These are phyloP conservation scores for Odontophorus gujanensis DNA, from an alignment of 2,113 vertebrate species.

Conservation along the genomic window DNA sequence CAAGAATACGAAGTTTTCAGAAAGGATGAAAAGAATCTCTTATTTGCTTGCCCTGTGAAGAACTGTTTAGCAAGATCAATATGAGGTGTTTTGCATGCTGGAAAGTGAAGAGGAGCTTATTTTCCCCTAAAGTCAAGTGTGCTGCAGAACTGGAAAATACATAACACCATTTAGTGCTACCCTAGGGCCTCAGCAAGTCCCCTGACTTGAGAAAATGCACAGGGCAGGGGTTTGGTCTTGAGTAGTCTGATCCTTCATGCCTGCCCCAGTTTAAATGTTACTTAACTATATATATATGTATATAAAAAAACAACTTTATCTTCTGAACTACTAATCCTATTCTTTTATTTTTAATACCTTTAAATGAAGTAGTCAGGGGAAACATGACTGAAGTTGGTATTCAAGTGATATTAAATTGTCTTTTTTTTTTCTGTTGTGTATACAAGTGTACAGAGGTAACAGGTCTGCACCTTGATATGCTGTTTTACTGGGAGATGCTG, in stretches of 20 bases:
- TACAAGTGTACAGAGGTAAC: neutral
- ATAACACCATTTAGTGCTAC: neutral
- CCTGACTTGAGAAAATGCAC: neutral
- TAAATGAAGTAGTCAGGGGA: neutral
- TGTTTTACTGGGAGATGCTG: neutral
- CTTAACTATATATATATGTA: neutral
- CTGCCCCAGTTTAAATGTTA: neutral
- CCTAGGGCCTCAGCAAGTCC: constrained; percentile 3
- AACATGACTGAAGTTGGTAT: neutral
- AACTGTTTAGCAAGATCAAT: constrained; percentile 42
- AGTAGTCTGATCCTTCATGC: neutral
- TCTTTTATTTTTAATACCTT: neutral
- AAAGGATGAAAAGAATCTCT: constrained; percentile 62
- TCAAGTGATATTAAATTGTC: neutral
- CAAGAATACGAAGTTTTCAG: constrained; percentile 67
- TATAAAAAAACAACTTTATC: neutral
- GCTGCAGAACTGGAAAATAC: constrained; percentile 56
- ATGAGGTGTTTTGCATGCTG: constrained; percentile 48
- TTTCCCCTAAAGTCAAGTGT: constrained; percentile 42
- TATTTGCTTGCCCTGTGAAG: constrained; percentile 52
- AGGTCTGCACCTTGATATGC: neutral
- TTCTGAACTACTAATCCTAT: neutral
- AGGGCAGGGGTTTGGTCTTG: neutral
- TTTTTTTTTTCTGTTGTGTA: neutral
- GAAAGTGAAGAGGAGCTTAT: constrained; percentile 33